Evolutionary conservation across 2,113 vertebrate genomes (phyloP), one percentile per base, ranked within the genome.

Genomic region (Oxygymnocypris stewartii): DNA sequence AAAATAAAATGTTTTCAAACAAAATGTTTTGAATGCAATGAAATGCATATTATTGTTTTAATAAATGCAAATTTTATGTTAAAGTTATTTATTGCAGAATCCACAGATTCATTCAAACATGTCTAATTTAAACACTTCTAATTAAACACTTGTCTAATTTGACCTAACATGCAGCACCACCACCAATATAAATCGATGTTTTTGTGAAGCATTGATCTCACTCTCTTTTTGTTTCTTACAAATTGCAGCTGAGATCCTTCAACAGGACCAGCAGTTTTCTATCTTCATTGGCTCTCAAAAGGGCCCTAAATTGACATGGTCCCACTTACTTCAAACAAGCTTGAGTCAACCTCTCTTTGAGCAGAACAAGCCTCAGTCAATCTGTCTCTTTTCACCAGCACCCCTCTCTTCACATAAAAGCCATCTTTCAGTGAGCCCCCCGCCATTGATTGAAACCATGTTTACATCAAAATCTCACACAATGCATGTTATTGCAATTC

Each of bases 391-490:
- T 92, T 59, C 77, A 67, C 25, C 73, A 51, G 77, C 57, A 83
- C 37, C 47, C 69, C 65, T 90, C 90, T 86, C 31, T 91, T 89
- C 90, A 83, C 91, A 91, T 69, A 91, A 87, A 91, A 90, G 92
- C 91, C 89, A 90, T 92, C 93, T 95, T 92, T 94, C 88, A 88
- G 75, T 86, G 74, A 90, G 91, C 88, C 54, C 20, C 87, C 82
- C 85, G 88, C 92, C 94, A 94, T 93, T 93, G 89, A 71, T 77
- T 35, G 57, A 88, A 82, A 90, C 63, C 82, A 67, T 92, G 92
- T 96, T 95, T 93, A 93, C 92, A 95, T 91, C 93, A 90, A 94
- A 93, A 94, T 93, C 90, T 92, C 92, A 88, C 79, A 93, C 91
- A 93, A 91, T 91, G 76, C 76, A 86, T 59, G 87, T 91, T 80